Evolutionary conservation across 2,113 vertebrate species (phyloP), one percentile per base, ranked within the genome.

Genomic region (Percopsis transmontana): DNA sequence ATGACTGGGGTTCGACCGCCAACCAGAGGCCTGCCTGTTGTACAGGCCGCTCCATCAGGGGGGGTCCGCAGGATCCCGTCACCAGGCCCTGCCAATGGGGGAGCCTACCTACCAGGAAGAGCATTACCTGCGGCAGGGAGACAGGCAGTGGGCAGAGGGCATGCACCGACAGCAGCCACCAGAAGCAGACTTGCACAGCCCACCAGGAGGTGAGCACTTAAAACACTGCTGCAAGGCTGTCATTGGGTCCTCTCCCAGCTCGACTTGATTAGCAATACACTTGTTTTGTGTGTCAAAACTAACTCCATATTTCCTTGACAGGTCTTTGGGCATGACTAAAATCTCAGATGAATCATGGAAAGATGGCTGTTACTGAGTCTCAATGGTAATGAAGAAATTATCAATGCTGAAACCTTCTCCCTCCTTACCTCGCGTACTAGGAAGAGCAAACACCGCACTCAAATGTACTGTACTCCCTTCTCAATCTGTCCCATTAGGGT

Each of bases 341-440:
- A 88, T 91, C 39, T 86, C 93, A 33, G 92, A 94, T 0, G 95
- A 97, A 15, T 93, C 95, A 21, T 97, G 95, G 96, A 97, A 95
- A 88, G 95, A 96, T 0, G 95, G 95, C 53, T 96, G 95, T 71
- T 97, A 95, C 89, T 97, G 89, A 95, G 3, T 19, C 62, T 41
- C 3, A 23, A 52, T 3, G 33, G 2, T 5, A 24, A 82, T 74
- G 72, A 85, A 76, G 74, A 77, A n/a, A 80, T 63, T 42, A 72
- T 58, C 23, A 68, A 76, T 79, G 74, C 76, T 82, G 74, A 73
- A 82, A 60, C 45, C 57, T 20, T 59, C 40, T 51, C 68, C 62
- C 20, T 16, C 79, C 24, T 74, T 68, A 82, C 67, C 69, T 80
- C 45, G 61, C 58, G 2, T 69, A 61, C 20, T 58, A 67, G 53